Conservation (phyloP, 1,140 invertebrate species). For the Aporrectodea caliginosa region DNA sequence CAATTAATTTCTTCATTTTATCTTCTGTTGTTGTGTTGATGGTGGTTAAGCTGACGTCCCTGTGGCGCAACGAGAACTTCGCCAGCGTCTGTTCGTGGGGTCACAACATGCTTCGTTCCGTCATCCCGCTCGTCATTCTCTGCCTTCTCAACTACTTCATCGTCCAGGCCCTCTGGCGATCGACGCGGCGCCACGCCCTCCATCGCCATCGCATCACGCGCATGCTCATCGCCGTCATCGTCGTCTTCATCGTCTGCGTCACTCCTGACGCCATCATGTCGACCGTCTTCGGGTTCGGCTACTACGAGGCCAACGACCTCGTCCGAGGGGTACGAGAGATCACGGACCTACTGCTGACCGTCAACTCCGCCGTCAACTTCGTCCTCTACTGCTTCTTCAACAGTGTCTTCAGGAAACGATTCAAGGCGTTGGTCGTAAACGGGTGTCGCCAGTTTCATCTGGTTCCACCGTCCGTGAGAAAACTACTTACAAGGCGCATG, state of each 20-base stretch:
- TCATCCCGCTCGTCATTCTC: conserved; percentile 32
- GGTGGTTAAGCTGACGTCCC: conserved; percentile 28
- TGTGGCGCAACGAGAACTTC: conserved; percentile 30
- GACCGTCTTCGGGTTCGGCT: conserved; percentile 49
- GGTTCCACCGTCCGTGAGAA: too few species aligned
- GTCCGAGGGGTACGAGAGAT: conserved; percentile 66
- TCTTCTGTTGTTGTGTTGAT: background rate
- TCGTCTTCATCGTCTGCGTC: conserved; percentile 71
- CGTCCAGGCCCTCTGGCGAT: conserved; percentile 62
- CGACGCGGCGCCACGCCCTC: conserved; percentile 23
- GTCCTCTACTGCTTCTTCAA: conserved; percentile 65
- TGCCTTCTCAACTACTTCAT: conserved; percentile 55
- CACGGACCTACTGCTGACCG: conserved; percentile 67
- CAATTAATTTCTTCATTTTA: too few species aligned
- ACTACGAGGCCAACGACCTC: conserved; percentile 53
- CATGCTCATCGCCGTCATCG: conserved; percentile 70
- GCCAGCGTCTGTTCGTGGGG: conserved; percentile 24
- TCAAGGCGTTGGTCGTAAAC: conserved; percentile 5
- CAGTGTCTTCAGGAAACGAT: conserved; percentile 24
- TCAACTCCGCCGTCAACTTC: conserved; percentile 72
- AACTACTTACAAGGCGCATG: too few species aligned
- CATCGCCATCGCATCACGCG: conserved; percentile 63
- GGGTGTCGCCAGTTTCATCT: background rate
- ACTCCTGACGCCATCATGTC: conserved; percentile 66
- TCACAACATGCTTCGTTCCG: conserved; percentile 30